phyloP scores from a whole-genome alignment of 1,140 invertebrate species.

The Phortica variegata region DNA sequence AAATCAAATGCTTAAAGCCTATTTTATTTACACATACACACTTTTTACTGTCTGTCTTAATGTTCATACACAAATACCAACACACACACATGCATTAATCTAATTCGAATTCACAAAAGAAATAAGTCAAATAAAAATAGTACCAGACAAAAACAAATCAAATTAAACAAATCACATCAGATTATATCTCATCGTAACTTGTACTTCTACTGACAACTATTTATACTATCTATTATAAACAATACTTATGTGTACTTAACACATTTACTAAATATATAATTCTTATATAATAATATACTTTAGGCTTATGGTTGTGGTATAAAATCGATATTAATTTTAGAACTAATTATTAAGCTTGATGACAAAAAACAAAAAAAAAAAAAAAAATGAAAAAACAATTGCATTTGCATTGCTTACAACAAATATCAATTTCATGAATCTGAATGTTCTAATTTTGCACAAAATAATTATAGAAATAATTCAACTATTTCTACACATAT shows the following conservation, averaged over 20 bases:
- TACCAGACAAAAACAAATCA: too few species aligned
- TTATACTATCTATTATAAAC: neutral
- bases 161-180: too few species aligned
- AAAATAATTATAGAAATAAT: too few species aligned
- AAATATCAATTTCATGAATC: conserved; percentile 6
- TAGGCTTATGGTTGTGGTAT: conserved; percentile 50
- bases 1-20: too few species aligned
- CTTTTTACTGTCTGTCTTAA: too few species aligned
- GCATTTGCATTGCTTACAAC: conserved; percentile 44
- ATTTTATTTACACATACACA: too few species aligned
- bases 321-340: conserved; percentile 18
- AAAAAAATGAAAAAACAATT: conserved; percentile 32
- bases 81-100: neutral
- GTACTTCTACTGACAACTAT: neutral
- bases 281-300: conserved; percentile 1
- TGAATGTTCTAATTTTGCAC: too few species aligned
- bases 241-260: neutral
- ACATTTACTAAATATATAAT: neutral
- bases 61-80: too few species aligned
- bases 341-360: neutral
- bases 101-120: too few species aligned
- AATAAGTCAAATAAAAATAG: too few species aligned
- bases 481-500: conserved; percentile 7
- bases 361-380: too few species aligned
- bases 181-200: too few species aligned